A percentile compares a stretch with the other conserved stretches of the same genome.
Conservation (phyloP, 2,797 vertebrate species). For the Peromyscus nudipes region DNA sequence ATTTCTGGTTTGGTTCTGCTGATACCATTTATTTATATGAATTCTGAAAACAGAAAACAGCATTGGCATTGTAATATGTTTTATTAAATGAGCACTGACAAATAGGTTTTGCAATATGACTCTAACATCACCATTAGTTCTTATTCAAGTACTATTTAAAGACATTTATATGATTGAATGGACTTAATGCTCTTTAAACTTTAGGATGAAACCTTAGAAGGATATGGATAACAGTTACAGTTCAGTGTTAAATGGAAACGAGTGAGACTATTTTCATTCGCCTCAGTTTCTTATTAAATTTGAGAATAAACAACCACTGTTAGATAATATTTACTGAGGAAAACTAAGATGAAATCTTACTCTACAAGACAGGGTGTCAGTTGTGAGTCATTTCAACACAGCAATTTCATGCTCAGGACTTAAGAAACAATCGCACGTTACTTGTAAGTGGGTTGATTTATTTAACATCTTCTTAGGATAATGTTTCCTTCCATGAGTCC, state of each 20-base stretch:
- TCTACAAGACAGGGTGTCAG: background rate
- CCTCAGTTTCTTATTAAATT: background rate
- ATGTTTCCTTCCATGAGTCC: background rate
- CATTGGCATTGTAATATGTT: slow-evolving; percentile 32
- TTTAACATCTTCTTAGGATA: slow-evolving; percentile 2
- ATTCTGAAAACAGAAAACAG: background rate
- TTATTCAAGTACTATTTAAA: background rate
- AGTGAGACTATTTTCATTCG: background rate
- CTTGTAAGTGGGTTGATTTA: background rate
- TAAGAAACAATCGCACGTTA: background rate
- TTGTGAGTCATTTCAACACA: background rate
- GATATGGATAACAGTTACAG: background rate
- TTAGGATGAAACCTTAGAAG: background rate
- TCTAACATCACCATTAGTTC: background rate
- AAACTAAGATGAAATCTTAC: background rate
- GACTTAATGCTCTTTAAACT: background rate
- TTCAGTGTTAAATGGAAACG: background rate
- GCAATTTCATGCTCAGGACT: background rate
- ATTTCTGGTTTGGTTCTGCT: slow-evolving; percentile 69
- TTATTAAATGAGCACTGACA: slow-evolving; percentile 30
- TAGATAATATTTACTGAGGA: background rate
- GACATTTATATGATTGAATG: slow-evolving; percentile 23
- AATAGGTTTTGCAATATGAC: background rate
- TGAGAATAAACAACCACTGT: background rate
- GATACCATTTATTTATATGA: slow-evolving; percentile 50